Conservation (phyloP, 2,888 invertebrate species). For the Acanthosepion lycidas region DNA sequence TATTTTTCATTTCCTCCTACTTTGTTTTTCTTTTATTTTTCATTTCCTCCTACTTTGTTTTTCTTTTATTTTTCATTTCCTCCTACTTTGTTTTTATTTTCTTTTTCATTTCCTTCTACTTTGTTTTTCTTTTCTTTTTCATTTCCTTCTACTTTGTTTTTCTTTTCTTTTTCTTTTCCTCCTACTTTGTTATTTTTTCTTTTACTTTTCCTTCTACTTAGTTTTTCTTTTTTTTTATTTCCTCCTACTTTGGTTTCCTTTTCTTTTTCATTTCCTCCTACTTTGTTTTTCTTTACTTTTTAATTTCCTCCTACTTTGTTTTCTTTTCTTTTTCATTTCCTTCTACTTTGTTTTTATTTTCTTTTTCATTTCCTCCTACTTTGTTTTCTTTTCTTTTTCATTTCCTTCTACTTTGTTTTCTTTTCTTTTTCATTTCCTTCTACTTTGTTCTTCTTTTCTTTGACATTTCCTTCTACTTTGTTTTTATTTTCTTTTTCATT, state of each 20-base stretch:
- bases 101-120: not conserved
- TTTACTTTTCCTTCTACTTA: not conserved
- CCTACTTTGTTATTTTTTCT: not conserved
- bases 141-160: not conserved
- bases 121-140: not conserved
- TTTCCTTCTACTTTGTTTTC: no score
- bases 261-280: not conserved
- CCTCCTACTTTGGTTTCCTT: no score
- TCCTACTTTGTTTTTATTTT: not conserved
- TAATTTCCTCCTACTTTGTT: not conserved
- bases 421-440: no score
- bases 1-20: not conserved
- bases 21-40: not conserved
- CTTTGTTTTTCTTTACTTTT: not conserved
- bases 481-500: not conserved
- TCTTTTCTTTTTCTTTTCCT: not conserved
- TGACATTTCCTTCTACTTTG: not conserved
- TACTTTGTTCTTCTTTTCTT: not conserved
- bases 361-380: no score
- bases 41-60: not conserved
- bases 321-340: not conserved
- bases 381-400: no score
- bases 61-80: not conserved
- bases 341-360: not conserved
- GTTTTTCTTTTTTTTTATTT: not conserved